phyloP scores from a whole-genome alignment of 2,797 vertebrate genomes.

The Falco concolor region DNA sequence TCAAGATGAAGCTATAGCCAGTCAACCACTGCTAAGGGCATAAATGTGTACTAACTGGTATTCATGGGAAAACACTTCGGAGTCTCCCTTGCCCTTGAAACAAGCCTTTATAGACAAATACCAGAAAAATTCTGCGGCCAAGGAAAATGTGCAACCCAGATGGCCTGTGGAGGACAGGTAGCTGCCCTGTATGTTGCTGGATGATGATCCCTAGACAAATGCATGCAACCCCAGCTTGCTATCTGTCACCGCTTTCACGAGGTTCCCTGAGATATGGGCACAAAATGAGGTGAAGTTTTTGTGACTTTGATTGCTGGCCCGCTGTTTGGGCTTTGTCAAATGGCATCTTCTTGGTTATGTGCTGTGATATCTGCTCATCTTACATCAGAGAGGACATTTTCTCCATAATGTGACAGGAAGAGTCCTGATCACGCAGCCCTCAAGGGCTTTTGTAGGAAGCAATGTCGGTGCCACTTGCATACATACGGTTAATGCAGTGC shows the following conservation, averaged over 20 bases:
- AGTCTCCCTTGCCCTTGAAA: background rate
- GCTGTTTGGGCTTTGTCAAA: background rate
- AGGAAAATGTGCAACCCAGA: background rate
- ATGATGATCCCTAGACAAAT: background rate
- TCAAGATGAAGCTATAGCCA: background rate
- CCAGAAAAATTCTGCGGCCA: background rate
- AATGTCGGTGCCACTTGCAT: fast-evolving
- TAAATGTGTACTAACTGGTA: background rate
- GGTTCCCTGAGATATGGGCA: background rate
- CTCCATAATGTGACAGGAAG: background rate
- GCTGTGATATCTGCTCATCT: fast-evolving
- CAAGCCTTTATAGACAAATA: background rate
- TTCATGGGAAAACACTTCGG: background rate
- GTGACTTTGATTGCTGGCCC: background rate
- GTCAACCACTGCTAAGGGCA: background rate
- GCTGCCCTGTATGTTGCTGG: background rate
- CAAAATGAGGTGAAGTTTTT: background rate
- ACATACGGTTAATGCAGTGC: background rate
- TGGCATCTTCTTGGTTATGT: background rate
- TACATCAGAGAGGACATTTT: background rate
- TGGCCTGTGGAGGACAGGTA: background rate
- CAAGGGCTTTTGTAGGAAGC: background rate
- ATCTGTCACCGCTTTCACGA: background rate
- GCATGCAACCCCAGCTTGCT: fast-evolving
- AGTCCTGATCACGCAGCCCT: background rate